Base-by-base conservation (phyloP, 2,797 vertebrate species). In the Galaxias olidus region DNA sequence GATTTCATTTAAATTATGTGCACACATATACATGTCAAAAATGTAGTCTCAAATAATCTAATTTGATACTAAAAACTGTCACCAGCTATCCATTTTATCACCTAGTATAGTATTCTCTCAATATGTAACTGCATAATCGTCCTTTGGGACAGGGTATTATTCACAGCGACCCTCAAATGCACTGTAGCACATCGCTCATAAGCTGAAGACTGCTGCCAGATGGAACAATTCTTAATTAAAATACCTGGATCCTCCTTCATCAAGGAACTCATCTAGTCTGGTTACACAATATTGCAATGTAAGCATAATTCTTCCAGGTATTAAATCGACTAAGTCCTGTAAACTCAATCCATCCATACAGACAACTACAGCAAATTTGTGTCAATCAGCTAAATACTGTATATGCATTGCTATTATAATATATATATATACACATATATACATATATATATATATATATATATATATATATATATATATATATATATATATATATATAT, bases 241-340 rank as follows among this genome's bases (percentile, higher is more conserved):
- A 90, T 88, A 91, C 87, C 90, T 89, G 87, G 80, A 79, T 73
- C 69, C 78, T 74, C 77, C 59, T 82, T 55, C n/a, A n/a, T n/a
- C n/a, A n/a, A n/a, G 75, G 69, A 67, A 68, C 61, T 72, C 66
- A 73, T 46, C 72, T 69, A 68, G 61, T 65, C 58, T 50, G 41
- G 69, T 72, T 69, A 63, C 66, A 61, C 44, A 45, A 74, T 72
- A 67, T 67, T n/a, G n/a, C n/a, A n/a, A n/a, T n/a, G n/a, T n/a
- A n/a, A n/a, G n/a, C n/a, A n/a, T n/a, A n/a, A n/a, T n/a, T n/a
- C n/a, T n/a, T n/a, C n/a, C n/a, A n/a, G n/a, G n/a, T n/a, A n/a
- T n/a, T n/a, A n/a, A n/a, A n/a, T n/a, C n/a, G n/a, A n/a, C n/a
- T n/a, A n/a, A n/a, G n/a, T n/a, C n/a, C n/a, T n/a, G n/a, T n/a